Evolutionary conservation across 2,113 vertebrate genomes (phyloP).

Genomic region (Hemiprocne comata): DNA sequence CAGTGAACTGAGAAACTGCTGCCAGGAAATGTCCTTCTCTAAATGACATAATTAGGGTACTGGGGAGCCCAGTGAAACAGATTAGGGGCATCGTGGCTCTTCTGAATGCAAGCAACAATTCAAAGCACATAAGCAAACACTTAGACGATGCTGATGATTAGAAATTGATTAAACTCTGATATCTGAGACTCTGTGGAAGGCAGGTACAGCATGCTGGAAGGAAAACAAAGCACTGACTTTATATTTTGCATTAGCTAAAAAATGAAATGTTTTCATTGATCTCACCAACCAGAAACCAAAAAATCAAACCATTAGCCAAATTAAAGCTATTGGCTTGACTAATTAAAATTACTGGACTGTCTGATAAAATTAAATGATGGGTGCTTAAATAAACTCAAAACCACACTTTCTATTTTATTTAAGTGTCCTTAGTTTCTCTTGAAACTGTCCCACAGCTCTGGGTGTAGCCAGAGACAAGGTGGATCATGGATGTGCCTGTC

Average conservation of each 20-base stretch:
- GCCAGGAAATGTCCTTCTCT: conserved; percentile 78
- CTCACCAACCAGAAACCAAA: conserved; percentile 54
- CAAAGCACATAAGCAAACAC: conserved; percentile 78
- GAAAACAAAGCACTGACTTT: conserved; percentile 33
- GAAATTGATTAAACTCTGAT: conserved; percentile 72
- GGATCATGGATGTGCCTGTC: neutral
- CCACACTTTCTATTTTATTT: conserved; percentile 20
- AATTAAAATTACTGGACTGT: neutral
- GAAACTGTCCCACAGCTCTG: conserved; percentile 9
- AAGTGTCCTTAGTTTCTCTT: conserved; percentile 18
- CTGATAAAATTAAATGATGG: neutral
- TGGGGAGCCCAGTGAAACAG: conserved; percentile 67
- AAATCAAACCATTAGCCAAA: conserved; percentile 50
- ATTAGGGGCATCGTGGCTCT: conserved; percentile 67
- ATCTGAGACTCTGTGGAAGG: conserved; percentile 49
- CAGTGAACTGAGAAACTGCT: conserved; percentile 69
- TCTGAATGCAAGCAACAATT: conserved; percentile 66
- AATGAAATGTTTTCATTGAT: conserved; percentile 36
- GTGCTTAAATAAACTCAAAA: neutral
- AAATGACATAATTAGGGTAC: conserved; percentile 79
- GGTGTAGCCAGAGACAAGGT: neutral
- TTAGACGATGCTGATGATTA: conserved; percentile 67
- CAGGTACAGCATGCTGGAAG: conserved; percentile 43
- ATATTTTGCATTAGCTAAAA: conserved; percentile 30
- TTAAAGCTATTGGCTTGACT: conserved; percentile 26